Conservation (phyloP, 2,888 invertebrate genomes). For the Xanthia togata region DNA sequence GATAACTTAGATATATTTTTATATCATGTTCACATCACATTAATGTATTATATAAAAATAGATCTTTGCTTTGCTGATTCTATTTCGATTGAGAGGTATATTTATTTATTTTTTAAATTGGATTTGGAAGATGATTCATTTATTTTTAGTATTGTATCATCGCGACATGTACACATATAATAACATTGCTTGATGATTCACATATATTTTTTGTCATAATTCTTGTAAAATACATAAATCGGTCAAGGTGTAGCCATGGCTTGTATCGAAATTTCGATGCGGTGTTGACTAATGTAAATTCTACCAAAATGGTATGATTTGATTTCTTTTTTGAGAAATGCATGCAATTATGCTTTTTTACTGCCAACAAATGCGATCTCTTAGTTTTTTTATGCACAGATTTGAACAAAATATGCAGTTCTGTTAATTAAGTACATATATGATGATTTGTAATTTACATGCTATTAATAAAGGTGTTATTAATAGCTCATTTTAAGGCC, state of each 20-base stretch:
- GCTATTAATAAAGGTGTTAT: background rate
- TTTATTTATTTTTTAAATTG: too few species aligned
- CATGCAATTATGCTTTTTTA: background rate
- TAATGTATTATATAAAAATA: background rate
- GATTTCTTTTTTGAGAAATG: background rate
- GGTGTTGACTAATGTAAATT: constrained; percentile 11
- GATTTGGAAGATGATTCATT: constrained; percentile 6
- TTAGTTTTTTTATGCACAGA: background rate
- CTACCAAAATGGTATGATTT: constrained; percentile 53
- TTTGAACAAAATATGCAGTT: background rate
- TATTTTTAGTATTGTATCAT: constrained; percentile 14
- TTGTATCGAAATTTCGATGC: constrained; percentile 2
- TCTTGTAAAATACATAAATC: constrained; percentile 32
- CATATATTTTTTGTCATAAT: background rate
- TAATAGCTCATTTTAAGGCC: background rate
- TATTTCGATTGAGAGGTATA: background rate
- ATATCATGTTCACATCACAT: constrained; percentile 1
- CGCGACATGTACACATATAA: background rate
- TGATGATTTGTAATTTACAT: background rate
- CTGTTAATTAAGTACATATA: too few species aligned
- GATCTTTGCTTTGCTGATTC: background rate
- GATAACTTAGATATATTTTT: background rate
- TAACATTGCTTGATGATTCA: constrained; percentile 14
- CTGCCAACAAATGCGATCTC: constrained; percentile 29
- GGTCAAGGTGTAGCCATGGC: constrained; percentile 40